Evolutionary conservation across 2,888 invertebrate genomes (phyloP).

Genomic region (Eilema sororculum): DNA sequence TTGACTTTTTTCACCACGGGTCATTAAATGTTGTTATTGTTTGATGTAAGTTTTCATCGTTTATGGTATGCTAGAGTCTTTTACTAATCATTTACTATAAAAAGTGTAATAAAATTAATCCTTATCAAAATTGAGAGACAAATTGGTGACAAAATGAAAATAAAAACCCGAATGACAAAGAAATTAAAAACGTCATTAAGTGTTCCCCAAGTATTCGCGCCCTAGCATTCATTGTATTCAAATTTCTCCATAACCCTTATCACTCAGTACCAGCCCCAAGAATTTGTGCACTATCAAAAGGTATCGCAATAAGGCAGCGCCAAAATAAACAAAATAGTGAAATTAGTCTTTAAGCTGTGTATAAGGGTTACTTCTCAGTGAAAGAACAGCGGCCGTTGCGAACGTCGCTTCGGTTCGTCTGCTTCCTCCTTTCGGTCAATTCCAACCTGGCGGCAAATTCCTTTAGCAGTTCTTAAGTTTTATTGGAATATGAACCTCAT

Average conservation of each 20-base stretch:
- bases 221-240: conserved; percentile 9
- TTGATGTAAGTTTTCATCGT: neutral
- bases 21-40: neutral
- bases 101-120: neutral
- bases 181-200: neutral
- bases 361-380: conserved; percentile 18
- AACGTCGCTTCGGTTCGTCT: too few species aligned
- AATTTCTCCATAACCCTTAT: conserved; percentile 22
- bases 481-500: too few species aligned
- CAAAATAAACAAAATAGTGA: conserved; percentile 43
- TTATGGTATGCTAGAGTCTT: neutral
- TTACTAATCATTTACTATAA: too few species aligned
- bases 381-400: too few species aligned
- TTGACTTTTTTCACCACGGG: neutral
- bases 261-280: conserved; percentile 17
- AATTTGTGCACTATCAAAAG: conserved; percentile 40
- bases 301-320: conserved; percentile 28
- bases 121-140: neutral
- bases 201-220: neutral
- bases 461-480: too few species aligned
- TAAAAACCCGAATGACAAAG: neutral
- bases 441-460: too few species aligned
- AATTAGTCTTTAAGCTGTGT: conserved; percentile 42
- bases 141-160: neutral
- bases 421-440: too few species aligned